These are phyloP conservation scores for Nudaria mundana DNA, from an alignment of 2,888 invertebrate species.

Conservation along the genomic window DNA sequence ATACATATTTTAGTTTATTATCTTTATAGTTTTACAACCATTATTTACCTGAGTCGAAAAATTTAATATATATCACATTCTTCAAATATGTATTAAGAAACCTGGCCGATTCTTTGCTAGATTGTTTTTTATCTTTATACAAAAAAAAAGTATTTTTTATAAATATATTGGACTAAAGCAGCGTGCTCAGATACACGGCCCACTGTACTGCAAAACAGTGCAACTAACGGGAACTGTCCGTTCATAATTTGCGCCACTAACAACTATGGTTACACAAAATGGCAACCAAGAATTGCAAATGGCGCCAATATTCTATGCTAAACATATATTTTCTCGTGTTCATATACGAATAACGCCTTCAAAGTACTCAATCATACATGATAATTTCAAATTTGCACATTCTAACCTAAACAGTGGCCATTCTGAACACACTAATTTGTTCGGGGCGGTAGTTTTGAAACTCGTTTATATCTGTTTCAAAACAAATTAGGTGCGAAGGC, in stretches of 20 bases:
- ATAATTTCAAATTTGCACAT: not conserved
- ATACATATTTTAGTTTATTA: too few relatives aligned
- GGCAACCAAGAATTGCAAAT: not conserved
- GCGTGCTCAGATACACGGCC: slow-evolving; percentile 25
- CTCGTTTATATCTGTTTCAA: slow-evolving; percentile 12
- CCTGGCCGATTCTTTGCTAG: slow-evolving; percentile 42
- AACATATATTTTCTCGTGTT: not conserved
- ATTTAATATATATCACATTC: slow-evolving; percentile 50
- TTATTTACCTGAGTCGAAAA: slow-evolving; percentile 43
- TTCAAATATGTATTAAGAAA: slow-evolving; percentile 48
- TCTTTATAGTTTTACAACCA: slow-evolving; percentile 47
- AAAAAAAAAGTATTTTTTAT: slow-evolving; percentile 26
- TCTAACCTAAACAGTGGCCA: slow-evolving; percentile 1
- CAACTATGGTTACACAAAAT: not conserved
- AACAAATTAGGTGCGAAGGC: slow-evolving; percentile 40
- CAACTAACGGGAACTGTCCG: slow-evolving; percentile 7
- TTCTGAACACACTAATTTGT: slow-evolving; percentile 32
- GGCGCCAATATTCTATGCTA: not conserved
- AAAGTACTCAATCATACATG: not conserved
- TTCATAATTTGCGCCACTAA: slow-evolving; percentile 5
- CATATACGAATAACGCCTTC: too few relatives aligned
- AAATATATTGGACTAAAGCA: slow-evolving; percentile 34
- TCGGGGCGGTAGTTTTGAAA: slow-evolving; percentile 30
- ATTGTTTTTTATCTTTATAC: slow-evolving; percentile 24
- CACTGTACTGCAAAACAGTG: slow-evolving; percentile 8